Conservation (phyloP, 1,140 invertebrate genomes). For the Microplitis mediator region DNA sequence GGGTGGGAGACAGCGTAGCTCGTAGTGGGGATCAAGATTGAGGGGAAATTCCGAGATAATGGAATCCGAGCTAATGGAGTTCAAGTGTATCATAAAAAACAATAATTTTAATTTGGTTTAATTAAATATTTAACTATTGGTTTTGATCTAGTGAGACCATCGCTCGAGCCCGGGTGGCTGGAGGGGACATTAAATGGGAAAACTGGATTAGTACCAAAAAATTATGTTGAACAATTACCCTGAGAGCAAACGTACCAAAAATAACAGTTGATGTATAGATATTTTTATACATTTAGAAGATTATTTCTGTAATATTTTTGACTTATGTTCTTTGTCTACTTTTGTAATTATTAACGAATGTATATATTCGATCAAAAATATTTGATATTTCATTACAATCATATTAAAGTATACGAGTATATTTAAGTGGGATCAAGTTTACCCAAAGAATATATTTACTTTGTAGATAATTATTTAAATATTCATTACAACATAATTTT, state of each 20-base stretch:
- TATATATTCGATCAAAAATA: not conserved
- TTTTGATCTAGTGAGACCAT: slow-evolving; percentile 75
- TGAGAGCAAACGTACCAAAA: slow-evolving; percentile 53
- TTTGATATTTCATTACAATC: not conserved
- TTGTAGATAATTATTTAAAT: not conserved
- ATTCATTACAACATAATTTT: too few species aligned
- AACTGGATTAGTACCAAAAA: slow-evolving; percentile 93
- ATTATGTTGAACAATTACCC: slow-evolving; percentile 91
- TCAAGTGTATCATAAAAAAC: too few species aligned
- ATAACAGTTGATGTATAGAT: slow-evolving; percentile 27
- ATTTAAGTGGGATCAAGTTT: not conserved
- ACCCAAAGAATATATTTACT: not conserved
- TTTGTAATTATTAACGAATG: not conserved
- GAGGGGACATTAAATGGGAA: slow-evolving; percentile 93
- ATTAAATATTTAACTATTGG: slow-evolving; percentile 45
- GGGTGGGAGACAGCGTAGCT: too few species aligned
- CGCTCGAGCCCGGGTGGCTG: slow-evolving; percentile 94
- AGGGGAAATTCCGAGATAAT: too few species aligned
- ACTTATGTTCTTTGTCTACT: not conserved
- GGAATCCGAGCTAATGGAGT: too few species aligned
- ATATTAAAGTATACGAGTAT: not conserved
- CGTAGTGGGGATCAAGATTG: too few species aligned
- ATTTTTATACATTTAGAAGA: not conserved
- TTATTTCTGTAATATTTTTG: not conserved
- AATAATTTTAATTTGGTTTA: not conserved